phyloP scores from a whole-genome alignment of 2,113 vertebrate genomes.

The Fregetta grallaria region DNA sequence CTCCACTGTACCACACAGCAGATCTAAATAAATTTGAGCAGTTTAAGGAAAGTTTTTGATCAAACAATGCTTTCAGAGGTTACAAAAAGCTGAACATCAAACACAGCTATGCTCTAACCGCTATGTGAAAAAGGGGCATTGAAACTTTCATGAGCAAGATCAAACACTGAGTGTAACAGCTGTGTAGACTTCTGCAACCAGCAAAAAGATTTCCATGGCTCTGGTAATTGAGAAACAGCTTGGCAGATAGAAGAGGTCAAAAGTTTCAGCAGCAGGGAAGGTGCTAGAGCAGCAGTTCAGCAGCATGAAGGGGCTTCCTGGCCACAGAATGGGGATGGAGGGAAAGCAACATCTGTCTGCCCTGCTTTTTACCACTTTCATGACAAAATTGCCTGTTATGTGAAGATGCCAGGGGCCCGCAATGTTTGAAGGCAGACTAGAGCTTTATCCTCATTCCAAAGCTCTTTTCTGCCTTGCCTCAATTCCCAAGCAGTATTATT shows the following conservation, averaged over 20 bases:
- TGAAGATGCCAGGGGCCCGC: neutral
- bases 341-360: neutral
- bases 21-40: neutral
- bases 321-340: neutral
- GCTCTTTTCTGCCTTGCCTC: neutral
- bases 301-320: neutral
- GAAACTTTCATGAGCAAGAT: neutral
- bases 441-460: neutral
- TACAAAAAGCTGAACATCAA: neutral
- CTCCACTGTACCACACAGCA: neutral
- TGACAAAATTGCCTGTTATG: neutral
- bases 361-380: neutral
- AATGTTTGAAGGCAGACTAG: neutral
- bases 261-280: neutral
- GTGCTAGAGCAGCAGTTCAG: neutral
- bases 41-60: neutral
- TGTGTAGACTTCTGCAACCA: neutral
- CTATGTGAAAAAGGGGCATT: neutral
- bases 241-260: neutral
- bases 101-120: neutral
- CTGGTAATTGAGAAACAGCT: neutral
- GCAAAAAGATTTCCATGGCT: neutral
- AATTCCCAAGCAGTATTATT: neutral
- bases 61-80: neutral
- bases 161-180: neutral